Evolutionary conservation across 2,113 vertebrate genomes (phyloP).

Genomic region (Pluvialis apricaria): DNA sequence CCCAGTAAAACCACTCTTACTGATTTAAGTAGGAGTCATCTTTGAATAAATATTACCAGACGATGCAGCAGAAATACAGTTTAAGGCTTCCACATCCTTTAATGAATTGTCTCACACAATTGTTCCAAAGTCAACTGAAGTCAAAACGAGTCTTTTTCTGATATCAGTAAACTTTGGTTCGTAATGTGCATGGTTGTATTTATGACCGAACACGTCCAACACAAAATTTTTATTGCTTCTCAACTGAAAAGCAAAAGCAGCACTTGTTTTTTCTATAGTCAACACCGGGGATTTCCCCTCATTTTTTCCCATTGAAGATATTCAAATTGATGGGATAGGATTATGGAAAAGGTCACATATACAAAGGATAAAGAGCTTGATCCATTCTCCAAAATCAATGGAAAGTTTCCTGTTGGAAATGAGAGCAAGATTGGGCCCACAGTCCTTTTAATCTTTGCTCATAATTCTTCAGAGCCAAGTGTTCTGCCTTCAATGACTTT

Average conservation of each 20-base stretch:
- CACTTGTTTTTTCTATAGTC: neutral
- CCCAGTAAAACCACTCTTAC: neutral
- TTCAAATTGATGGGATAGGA: neutral
- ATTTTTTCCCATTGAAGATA: neutral
- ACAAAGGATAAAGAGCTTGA: neutral
- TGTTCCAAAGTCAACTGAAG: neutral
- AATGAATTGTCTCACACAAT: rapidly evolving
- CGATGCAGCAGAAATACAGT: neutral
- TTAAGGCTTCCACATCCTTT: neutral
- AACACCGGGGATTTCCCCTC: neutral
- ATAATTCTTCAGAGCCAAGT: slow-evolving; percentile 7
- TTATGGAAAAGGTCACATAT: neutral
- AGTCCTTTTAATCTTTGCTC: neutral
- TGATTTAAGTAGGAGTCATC: neutral
- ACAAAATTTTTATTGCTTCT: neutral
- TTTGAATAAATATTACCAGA: neutral
- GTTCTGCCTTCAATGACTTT: slow-evolving; percentile 11
- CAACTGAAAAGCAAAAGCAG: neutral
- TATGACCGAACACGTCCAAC: neutral
- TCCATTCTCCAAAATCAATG: neutral
- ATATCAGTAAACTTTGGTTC: neutral
- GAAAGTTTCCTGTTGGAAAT: neutral
- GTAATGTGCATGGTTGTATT: neutral
- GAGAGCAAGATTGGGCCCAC: neutral
- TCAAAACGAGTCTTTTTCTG: neutral